A percentile compares a stretch with the other conserved stretches of the same genome.
These are phyloP conservation scores for Ceratothoa steindachneri DNA, from an alignment of 2,888 invertebrate genomes.

Conservation along the genomic window DNA sequence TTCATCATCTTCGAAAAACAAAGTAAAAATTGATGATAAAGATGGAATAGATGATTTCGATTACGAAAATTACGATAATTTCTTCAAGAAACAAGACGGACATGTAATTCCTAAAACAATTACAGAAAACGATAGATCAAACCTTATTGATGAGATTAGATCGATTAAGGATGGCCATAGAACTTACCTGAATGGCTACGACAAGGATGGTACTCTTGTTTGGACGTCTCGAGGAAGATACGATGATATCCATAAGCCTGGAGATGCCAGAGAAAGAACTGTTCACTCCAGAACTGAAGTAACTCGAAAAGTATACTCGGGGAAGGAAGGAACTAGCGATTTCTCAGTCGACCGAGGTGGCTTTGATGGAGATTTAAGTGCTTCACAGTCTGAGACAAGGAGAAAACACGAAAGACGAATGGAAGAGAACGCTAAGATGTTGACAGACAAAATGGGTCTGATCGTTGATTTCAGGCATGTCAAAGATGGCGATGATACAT, in stretches of 20 bases:
- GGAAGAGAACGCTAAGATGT: background rate
- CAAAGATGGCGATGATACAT: conserved; percentile 3
- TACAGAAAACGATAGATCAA: background rate
- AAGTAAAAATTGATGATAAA: conserved; percentile 4
- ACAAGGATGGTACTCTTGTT: background rate
- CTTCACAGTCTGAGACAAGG: background rate
- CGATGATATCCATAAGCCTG: background rate
- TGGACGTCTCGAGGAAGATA: background rate
- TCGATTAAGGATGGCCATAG: background rate
- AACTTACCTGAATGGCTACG: background rate
- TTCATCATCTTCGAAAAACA: conserved; percentile 22
- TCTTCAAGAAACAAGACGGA: background rate
- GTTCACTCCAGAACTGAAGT: conserved; percentile 4
- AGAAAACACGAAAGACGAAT: background rate
- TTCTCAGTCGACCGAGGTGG: background rate
- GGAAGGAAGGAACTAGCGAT: background rate
- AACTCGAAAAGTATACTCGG: background rate
- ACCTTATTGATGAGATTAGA: background rate
- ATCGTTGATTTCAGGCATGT: conserved; percentile 1
- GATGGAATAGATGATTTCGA: background rate
- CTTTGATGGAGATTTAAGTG: background rate
- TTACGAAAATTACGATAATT: conserved; percentile 20
- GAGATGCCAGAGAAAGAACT: background rate
- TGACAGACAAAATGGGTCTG: background rate
- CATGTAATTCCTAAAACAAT: background rate